Conservation (phyloP, 1,140 invertebrate species). For the Trichonephila clavipes region DNA sequence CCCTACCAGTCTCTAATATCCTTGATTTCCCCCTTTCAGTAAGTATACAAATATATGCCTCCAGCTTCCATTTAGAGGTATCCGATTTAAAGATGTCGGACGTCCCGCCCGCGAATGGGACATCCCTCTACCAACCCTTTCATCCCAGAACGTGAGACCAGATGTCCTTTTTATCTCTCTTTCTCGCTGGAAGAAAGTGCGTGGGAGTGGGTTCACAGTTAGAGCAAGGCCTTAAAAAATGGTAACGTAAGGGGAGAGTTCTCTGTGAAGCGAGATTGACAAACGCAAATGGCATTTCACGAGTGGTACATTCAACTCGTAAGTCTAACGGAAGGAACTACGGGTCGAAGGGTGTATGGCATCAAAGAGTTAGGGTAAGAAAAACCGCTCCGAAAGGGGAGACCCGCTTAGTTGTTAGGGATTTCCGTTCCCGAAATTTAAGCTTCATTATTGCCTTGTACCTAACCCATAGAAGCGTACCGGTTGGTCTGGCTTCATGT, state of each 20-base stretch:
- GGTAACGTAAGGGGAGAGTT: conserved; percentile 49
- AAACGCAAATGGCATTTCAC: conserved; percentile 68
- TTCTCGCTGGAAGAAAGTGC: not conserved
- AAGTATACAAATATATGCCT: too few relatives aligned
- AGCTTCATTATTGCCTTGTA: conserved; percentile 66
- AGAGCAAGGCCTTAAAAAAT: conserved; percentile 14
- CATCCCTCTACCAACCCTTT: conserved; percentile 2
- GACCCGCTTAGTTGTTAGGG: conserved; percentile 58
- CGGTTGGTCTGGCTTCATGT: conserved; percentile 43
- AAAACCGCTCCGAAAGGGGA: conserved; percentile 66
- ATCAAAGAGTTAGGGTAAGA: conserved; percentile 73
- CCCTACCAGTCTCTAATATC: too few relatives aligned
- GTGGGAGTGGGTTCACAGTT: conserved; percentile 9
- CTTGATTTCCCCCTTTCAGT: too few relatives aligned
- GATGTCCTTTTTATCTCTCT: conserved; percentile 36
- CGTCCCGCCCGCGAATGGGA: not conserved
- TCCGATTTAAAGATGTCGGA: not conserved
- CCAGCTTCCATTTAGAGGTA: too few relatives aligned
- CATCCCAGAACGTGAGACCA: conserved; percentile 15
- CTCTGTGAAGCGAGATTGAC: conserved; percentile 59
- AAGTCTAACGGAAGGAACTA: conserved; percentile 74
- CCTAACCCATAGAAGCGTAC: conserved; percentile 11
- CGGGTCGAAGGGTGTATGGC: conserved; percentile 65
- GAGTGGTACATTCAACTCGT: conserved; percentile 74
- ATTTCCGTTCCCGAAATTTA: conserved; percentile 74